Evolutionary conservation across 2,888 invertebrate species (phyloP).

Genomic region (Drymonia ruficornis): DNA sequence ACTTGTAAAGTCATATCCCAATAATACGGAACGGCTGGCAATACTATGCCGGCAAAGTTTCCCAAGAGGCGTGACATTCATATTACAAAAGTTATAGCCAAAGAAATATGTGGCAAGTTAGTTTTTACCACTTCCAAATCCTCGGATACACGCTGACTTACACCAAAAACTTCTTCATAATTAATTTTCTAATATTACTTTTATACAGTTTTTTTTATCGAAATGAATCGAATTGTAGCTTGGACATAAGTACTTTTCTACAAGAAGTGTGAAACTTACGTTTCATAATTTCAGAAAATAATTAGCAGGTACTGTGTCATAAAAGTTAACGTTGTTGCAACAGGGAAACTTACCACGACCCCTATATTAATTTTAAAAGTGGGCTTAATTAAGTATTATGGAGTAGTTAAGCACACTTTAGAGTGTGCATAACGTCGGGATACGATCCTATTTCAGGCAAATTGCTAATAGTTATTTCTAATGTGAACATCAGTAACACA

Average conservation of each 20-base stretch:
- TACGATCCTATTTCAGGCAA: constrained; percentile 7
- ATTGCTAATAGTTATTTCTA: constrained; percentile 33
- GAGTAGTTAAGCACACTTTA: background rate
- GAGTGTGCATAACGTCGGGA: background rate
- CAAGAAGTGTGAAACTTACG: background rate
- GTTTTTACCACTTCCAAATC: constrained; percentile 46
- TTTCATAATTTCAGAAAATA: background rate
- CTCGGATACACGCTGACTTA: constrained; percentile 20
- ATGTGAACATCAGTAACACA: constrained; percentile 25
- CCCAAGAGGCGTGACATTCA: constrained; percentile 45
- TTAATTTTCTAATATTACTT: constrained; percentile 16
- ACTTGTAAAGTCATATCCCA: background rate
- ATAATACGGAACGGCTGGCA: constrained; percentile 2
- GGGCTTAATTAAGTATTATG: background rate
- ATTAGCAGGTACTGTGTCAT: constrained; percentile 6
- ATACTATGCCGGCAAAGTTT: constrained; percentile 26
- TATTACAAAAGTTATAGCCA: constrained; percentile 54
- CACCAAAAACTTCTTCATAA: constrained; percentile 26
- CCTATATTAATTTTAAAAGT: constrained; percentile 37
- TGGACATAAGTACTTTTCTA: background rate
- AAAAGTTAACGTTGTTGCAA: constrained; percentile 21
- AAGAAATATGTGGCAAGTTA: constrained; percentile 53
- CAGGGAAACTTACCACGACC: constrained; percentile 29
- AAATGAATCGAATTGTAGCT: background rate
- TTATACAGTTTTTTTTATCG: background rate